A percentile compares a stretch with the other conserved stretches of the same genome.
phyloP scores from a whole-genome alignment of 1,140 invertebrate species.

The Bicyclus anynana region DNA sequence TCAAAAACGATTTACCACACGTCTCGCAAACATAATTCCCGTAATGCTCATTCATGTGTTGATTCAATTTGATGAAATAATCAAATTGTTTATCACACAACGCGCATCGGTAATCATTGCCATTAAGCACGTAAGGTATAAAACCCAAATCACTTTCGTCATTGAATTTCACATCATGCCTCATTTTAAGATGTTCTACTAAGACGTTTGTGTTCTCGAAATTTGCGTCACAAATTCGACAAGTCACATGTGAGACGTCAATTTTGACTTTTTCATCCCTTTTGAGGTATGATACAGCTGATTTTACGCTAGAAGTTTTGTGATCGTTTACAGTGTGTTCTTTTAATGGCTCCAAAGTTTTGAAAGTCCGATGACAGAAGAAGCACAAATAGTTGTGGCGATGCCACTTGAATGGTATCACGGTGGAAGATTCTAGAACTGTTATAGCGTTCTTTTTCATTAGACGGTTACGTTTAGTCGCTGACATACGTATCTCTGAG shows the following conservation, averaged over 20 bases:
- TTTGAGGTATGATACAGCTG: slow-evolving; percentile 55
- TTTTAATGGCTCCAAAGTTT: slow-evolving; percentile 40
- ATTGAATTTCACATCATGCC: slow-evolving; percentile 36
- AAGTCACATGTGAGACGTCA: slow-evolving; percentile 42
- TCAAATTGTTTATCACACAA: slow-evolving; percentile 63
- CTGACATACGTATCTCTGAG: slow-evolving; percentile 43
- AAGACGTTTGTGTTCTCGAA: slow-evolving; percentile 32
- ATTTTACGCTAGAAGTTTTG: slow-evolving; percentile 42
- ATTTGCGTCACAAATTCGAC: slow-evolving; percentile 37
- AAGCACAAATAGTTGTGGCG: slow-evolving; percentile 64
- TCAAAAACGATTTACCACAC: slow-evolving; percentile 84
- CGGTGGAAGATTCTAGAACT: slow-evolving; percentile 55
- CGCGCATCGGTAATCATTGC: slow-evolving; percentile 51
- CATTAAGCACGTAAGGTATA: slow-evolving; percentile 53
- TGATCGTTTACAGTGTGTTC: slow-evolving; percentile 50
- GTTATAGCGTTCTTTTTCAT: slow-evolving; percentile 60
- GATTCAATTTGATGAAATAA: slow-evolving; percentile 68
- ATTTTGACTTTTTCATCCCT: slow-evolving; percentile 68
- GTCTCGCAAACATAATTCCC: slow-evolving; percentile 85
- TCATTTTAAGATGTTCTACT: slow-evolving; percentile 40
- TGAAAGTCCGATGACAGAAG: slow-evolving; percentile 56
- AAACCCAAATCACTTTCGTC: slow-evolving; percentile 47
- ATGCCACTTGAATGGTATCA: slow-evolving; percentile 65
- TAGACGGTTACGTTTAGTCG: slow-evolving; percentile 56
- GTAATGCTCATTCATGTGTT: slow-evolving; percentile 70